phyloP scores from a whole-genome alignment of 2,797 vertebrate species.

The Cyprinella venusta region DNA sequence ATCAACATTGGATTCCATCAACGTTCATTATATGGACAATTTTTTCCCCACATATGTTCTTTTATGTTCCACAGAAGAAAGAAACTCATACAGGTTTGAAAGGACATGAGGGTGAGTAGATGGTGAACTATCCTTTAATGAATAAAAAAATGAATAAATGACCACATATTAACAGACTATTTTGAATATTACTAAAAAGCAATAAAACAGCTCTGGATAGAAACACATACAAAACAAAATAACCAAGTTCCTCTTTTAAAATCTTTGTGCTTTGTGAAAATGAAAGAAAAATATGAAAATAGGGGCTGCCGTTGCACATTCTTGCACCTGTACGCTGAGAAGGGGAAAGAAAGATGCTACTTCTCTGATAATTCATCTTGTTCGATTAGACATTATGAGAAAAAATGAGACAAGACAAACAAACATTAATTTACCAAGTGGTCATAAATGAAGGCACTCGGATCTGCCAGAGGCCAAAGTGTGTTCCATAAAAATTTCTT shows the following conservation, averaged over 20 bases:
- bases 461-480: slow-evolving; percentile 90
- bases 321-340: slow-evolving; percentile 69
- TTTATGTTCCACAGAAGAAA: not conserved
- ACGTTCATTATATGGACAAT: not conserved
- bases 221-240: slow-evolving; percentile 77
- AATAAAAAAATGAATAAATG: slow-evolving; percentile 59
- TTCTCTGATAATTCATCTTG: slow-evolving; percentile 73
- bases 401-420: slow-evolving; percentile 73
- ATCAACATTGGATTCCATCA: not conserved
- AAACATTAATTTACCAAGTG: slow-evolving; percentile 83
- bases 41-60: not conserved
- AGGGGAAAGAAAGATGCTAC: slow-evolving; percentile 55
- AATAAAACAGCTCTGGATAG: slow-evolving; percentile 66
- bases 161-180: slow-evolving; percentile 68
- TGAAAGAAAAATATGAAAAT: slow-evolving; percentile 42
- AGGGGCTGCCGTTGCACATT: slow-evolving; percentile 56
- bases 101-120: slow-evolving; percentile 8
- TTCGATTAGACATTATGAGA: slow-evolving; percentile 60
- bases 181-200: slow-evolving; percentile 80
- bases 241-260: slow-evolving; percentile 81
- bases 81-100: not conserved
- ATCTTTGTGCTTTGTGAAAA: slow-evolving; percentile 82
- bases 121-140: slow-evolving; percentile 6
- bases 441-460: slow-evolving; percentile 96
- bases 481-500: slow-evolving; percentile 81